Evolutionary conservation across 1,140 invertebrate species (phyloP).

Genomic region (Drosophila bipectinata): DNA sequence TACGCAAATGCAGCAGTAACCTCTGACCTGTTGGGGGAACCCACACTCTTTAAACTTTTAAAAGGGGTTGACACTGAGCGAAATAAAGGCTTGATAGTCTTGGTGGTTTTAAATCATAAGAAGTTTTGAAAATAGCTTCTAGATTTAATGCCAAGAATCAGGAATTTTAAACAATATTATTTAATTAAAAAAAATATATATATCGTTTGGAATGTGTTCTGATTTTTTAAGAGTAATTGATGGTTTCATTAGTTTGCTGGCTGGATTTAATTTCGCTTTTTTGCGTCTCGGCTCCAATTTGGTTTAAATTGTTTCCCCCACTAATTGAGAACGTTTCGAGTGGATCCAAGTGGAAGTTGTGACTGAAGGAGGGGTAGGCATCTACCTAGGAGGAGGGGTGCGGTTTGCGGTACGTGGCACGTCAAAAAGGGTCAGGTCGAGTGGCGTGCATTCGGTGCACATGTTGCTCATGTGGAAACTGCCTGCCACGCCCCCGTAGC

Average conservation of each 20-base stretch:
- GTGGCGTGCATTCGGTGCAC: constrained; percentile 37
- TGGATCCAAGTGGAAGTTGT: constrained; percentile 27
- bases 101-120: too few species aligned
- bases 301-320: constrained; percentile 34
- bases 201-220: neutral
- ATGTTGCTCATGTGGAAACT: constrained; percentile 19
- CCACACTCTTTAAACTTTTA: constrained; percentile 5
- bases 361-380: neutral
- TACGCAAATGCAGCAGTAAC: constrained; percentile 4
- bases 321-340: constrained; percentile 39
- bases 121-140: too few species aligned
- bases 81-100: neutral
- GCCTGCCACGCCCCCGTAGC: neutral
- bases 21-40: constrained; percentile 10
- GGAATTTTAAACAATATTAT: neutral
- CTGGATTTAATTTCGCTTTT: constrained; percentile 10
- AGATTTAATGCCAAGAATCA: too few species aligned
- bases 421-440: constrained; percentile 25
- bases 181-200: neutral
- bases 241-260: neutral
- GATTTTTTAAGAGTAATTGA: neutral
- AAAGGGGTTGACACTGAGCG: neutral
- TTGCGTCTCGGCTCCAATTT: constrained; percentile 11
- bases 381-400: neutral
- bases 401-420: constrained; percentile 1